These are phyloP conservation scores for Choristoneura fumiferana DNA, from an alignment of 1,140 invertebrate species.

Conservation along the genomic window DNA sequence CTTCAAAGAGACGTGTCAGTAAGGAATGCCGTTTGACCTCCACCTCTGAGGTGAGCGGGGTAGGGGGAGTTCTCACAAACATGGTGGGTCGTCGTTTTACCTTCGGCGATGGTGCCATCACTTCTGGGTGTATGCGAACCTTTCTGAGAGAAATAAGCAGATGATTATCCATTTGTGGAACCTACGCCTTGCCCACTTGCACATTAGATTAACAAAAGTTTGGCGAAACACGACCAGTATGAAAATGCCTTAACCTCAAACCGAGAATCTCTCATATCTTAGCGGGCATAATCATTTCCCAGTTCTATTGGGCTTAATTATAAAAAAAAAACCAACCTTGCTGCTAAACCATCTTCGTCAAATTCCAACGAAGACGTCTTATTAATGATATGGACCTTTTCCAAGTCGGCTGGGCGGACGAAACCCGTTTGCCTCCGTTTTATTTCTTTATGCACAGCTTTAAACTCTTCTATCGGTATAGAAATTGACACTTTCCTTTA, in stretches of 20 bases:
- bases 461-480: conserved; percentile 24
- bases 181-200: too few relatives aligned
- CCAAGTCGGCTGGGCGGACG: conserved; percentile 41
- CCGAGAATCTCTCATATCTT: too few relatives aligned
- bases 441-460: conserved; percentile 37
- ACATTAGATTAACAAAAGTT: too few relatives aligned
- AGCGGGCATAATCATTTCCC: too few relatives aligned
- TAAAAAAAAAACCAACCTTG: conserved; percentile 26
- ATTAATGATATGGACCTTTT: conserved; percentile 33
- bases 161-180: neutral
- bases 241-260: too few relatives aligned
- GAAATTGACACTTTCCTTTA: conserved; percentile 58
- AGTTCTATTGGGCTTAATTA: too few relatives aligned
- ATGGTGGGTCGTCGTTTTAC: conserved; percentile 36
- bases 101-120: conserved; percentile 23
- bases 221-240: too few relatives aligned
- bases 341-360: conserved; percentile 33
- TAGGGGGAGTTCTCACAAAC: conserved; percentile 22
- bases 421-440: conserved; percentile 57
- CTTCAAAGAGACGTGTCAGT: conserved; percentile 44
- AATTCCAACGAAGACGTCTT: conserved; percentile 28
- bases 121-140: conserved; percentile 48
- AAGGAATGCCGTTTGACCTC: conserved; percentile 38
- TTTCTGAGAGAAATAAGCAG: conserved; percentile 34
- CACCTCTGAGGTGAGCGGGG: conserved; percentile 29